phyloP scores from a whole-genome alignment of 2,113 vertebrate genomes.

The Murina feae region DNA sequence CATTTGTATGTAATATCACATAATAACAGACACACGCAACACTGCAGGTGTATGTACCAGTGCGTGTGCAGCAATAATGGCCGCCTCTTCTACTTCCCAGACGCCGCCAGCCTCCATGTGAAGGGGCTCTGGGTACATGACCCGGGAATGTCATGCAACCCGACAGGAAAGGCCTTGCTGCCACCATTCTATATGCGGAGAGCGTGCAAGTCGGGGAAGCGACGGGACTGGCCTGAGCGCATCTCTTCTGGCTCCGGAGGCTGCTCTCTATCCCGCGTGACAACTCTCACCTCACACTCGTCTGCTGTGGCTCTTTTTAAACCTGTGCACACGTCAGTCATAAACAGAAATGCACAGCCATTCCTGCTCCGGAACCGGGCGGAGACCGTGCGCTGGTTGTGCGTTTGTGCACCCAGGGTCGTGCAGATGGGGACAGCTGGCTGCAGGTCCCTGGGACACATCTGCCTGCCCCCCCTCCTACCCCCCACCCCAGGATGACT shows the following conservation, averaged over 20 bases:
- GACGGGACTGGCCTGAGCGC: not conserved
- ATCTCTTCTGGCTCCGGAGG: not conserved
- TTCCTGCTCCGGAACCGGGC: not conserved
- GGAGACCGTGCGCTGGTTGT: not conserved
- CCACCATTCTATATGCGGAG: not conserved
- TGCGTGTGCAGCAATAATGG: not conserved
- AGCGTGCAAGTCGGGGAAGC: not conserved
- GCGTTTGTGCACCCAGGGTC: accelerated
- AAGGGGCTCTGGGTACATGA: not conserved
- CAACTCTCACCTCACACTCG: not conserved
- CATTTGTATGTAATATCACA: not conserved
- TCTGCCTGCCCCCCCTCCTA: accelerated
- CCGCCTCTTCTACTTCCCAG: not conserved
- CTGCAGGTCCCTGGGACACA: too few species aligned
- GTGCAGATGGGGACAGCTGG: accelerated
- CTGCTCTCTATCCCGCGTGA: not conserved
- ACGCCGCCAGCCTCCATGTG: not conserved
- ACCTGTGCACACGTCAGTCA: not conserved
- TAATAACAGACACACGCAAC: too few species aligned
- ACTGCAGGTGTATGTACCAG: not conserved
- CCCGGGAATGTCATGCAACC: not conserved
- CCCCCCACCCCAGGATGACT: too few species aligned
- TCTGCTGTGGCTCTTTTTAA: not conserved
- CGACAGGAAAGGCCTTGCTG: not conserved
- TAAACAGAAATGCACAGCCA: not conserved